Evolutionary conservation across 92 coral and sea anemone species (phyloP).

Genomic region (Parazoanthus swiftii): DNA sequence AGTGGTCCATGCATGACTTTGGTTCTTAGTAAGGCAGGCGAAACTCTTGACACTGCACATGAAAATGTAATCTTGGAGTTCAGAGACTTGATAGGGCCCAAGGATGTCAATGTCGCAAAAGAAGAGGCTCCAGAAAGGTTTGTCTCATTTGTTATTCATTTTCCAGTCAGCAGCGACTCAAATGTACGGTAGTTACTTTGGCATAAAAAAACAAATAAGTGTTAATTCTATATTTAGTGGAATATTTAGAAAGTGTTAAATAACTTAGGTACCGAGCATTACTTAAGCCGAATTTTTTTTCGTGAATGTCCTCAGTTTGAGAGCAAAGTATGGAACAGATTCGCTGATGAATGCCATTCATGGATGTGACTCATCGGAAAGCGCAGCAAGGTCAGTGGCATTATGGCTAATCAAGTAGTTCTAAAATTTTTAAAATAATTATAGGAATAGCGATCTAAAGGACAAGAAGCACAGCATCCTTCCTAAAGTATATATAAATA

Average conservation of each 20-base stretch:
- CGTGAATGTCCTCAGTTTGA: slow-evolving; percentile 55
- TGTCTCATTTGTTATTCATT: neutral
- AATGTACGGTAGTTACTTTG: neutral
- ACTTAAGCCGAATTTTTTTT: neutral
- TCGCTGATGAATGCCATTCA: slow-evolving; percentile 97
- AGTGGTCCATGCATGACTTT: slow-evolving; percentile 98
- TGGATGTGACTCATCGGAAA: slow-evolving; percentile 95
- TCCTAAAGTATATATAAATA: neutral
- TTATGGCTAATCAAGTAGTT: neutral
- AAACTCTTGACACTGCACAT: slow-evolving; percentile 67
- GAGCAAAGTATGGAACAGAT: slow-evolving; percentile 98
- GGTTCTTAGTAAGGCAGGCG: slow-evolving; percentile 85
- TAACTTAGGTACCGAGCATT: neutral
- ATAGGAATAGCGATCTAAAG: no score
- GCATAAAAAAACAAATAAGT: no score
- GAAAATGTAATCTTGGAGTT: slow-evolving; percentile 83
- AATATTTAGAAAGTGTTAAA: neutral
- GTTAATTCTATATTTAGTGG: neutral
- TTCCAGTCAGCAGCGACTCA: neutral
- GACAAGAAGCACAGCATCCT: neutral
- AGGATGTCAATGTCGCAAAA: slow-evolving; percentile 93
- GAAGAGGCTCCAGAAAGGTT: slow-evolving; percentile 98
- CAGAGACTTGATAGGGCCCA: slow-evolving; percentile 97
- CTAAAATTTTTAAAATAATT: no score
- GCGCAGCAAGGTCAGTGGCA: slow-evolving; percentile 89